Base-by-base conservation (phyloP, 2,888 invertebrate genomes). In the Lithophane semibrunnea region DNA sequence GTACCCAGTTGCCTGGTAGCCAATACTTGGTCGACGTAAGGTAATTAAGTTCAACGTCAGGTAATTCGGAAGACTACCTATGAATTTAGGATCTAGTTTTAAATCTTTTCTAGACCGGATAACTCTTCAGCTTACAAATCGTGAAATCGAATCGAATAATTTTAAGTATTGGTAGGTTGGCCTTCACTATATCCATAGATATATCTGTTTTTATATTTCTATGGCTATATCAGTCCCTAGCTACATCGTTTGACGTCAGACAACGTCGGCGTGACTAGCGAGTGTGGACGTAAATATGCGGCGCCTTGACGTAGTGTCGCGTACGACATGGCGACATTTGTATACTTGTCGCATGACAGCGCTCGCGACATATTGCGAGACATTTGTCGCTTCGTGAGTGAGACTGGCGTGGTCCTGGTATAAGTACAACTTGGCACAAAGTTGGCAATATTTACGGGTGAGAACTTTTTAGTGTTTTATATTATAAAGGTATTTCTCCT, bases 361-460 rank as follows among this genome's bases (percentile, higher is more conserved):
- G 18, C 37, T 7, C 24, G 71, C 77, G 79, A 86, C 86, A 81
- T 84, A 86, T 86, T 84, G 75, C 72, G 44, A 56, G 72, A 73
- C 75, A 84, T 86, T 86, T 76, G 77, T 84, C 72, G 82, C 67
- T n/a, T 56, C 64, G 73, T 67, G 80, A 75, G 64, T 18, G 37
- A n/a, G 69, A 58, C 66, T 68, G 65, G 52, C 54, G 9, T 13
- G n/a, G 44, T 37, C 7, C 29, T 82, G n/a, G 16, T 71, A 58
- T 70, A 37, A 37, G 37, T 37, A 73, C 65, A 29, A 60, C 49
- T 44, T 13, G 58, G 29, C 13, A 16, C 16, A 16, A 44, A 37
- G 18, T 37, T 42, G 13, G 49, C 0, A 24, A 61, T 80, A 18
- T 71, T 77, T 72, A 71, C 18, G 13, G 2, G 49, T 70, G 79